Evolutionary conservation across 2,888 invertebrate genomes (phyloP), one percentile per base, ranked within the genome.

Genomic region (Coecobrya sp.): DNA sequence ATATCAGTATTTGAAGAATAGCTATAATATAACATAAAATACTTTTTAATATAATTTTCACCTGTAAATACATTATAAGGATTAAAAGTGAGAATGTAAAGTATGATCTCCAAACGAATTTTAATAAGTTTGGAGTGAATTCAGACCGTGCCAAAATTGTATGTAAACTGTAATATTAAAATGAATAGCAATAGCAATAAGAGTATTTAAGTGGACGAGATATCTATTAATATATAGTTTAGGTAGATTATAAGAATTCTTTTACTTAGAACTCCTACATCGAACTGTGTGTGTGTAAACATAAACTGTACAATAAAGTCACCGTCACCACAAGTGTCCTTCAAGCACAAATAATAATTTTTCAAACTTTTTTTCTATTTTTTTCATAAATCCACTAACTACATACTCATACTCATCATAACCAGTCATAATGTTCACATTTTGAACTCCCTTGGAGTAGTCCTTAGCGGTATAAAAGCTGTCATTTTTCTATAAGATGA

Each of bases 61-160:
- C 13, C 49, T 49, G 45, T 76, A 76, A 13, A 45, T 27, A 27
- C 27, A 68, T 27, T 30, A 13, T 68, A 68, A 27, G n/a, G 42
- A 42, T 73, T n/a, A 5, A 10, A n/a, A n/a, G n/a, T 42, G 2
- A 16, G 42, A 49, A 25, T 81, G 52, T 81, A 25, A 4, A 52
- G 19, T 5, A 30, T 11, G 62, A 42, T 2, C 36, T 16, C 5
- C 65, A 65, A 16, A 55, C 81, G 36, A 36, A 36, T 36, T 55
- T 13, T 16, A 36, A 11, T 27, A 79, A 42, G 49, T 70, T 70
- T 91, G 86, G 55, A 87, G n/a, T 22, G 91, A 91, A 91, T 91
- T 91, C 91, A 91, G 86, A 70, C n/a, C 25, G 91, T 91, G 91
- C 91, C 91, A 91, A 91, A 91, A 68, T 36, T 79, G 65, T 82